Evolutionary conservation across 1,140 invertebrate species (phyloP).

Genomic region (Lucilia sericata): DNA sequence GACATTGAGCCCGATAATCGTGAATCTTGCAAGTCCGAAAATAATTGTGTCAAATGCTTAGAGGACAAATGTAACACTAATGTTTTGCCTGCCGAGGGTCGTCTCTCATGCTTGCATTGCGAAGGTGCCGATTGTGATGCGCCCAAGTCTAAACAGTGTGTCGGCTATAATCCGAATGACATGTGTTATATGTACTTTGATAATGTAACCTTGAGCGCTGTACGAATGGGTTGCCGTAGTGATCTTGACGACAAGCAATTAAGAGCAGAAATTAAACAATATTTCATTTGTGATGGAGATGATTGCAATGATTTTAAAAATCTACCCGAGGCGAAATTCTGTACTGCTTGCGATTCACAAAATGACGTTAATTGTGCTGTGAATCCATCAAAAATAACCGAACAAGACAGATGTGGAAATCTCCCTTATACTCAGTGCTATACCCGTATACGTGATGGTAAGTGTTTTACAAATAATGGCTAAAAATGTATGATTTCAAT

Average conservation of each 20-base stretch:
- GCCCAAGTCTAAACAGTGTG: not conserved
- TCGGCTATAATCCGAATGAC: conserved; percentile 29
- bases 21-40: conserved; percentile 21
- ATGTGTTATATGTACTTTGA: conserved; percentile 48
- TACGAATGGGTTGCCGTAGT: conserved; percentile 47
- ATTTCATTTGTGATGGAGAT: conserved; percentile 47
- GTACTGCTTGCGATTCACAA: conserved; percentile 46
- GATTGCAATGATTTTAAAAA: conserved; percentile 46
- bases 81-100: conserved; percentile 39
- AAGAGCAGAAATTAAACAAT: conserved; percentile 31
- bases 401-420: conserved; percentile 27
- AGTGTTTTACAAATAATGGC: not conserved
- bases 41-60: conserved; percentile 43
- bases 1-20: conserved; percentile 45
- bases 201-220: conserved; percentile 30
- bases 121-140: conserved; percentile 44
- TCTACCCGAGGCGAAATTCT: conserved; percentile 42
- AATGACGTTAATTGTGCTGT: conserved; percentile 46
- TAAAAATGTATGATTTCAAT: not conserved
- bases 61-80: conserved; percentile 45
- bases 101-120: conserved; percentile 47
- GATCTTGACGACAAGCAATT: not conserved
- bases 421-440: conserved; percentile 47
- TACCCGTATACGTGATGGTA: conserved; percentile 45
- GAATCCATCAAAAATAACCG: conserved; percentile 11